These are phyloP conservation scores for Synanthedon andrenaeformis DNA, from an alignment of 2,888 invertebrate genomes.

Conservation along the genomic window DNA sequence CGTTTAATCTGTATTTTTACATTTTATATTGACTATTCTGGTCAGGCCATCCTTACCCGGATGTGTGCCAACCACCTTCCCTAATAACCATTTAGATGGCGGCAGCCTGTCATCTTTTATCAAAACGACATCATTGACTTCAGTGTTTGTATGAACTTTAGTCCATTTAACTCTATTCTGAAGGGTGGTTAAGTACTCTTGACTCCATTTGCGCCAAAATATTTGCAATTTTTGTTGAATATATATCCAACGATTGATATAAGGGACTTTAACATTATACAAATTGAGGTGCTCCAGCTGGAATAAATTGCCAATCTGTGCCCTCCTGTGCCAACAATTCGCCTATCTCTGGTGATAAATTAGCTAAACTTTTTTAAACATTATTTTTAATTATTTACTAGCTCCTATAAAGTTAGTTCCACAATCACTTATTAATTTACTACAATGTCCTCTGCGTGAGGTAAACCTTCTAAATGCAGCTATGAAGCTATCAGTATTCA, in stretches of 20 bases:
- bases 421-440: slow-evolving; percentile 6
- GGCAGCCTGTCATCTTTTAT: not conserved
- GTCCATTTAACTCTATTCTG: not conserved
- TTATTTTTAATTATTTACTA: slow-evolving; percentile 5
- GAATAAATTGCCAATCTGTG: slow-evolving; percentile 15
- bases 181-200: not conserved
- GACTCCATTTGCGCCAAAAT: not conserved
- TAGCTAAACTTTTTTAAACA: not conserved
- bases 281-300: slow-evolving; percentile 8
- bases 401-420: slow-evolving; percentile 12
- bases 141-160: not conserved
- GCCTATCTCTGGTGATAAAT: slow-evolving; percentile 2
- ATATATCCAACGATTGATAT: not conserved
- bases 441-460: slow-evolving; percentile 1
- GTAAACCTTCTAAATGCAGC: slow-evolving; percentile 10
- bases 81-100: not conserved
- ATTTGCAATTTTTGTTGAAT: not conserved
- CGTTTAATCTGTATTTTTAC: not conserved
- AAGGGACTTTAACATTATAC: not conserved
- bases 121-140: not conserved
- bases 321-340: slow-evolving; percentile 4
- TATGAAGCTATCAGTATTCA: slow-evolving; percentile 3
- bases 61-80: not conserved
- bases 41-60: not conserved
- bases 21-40: not conserved